A percentile compares a stretch with the other conserved stretches of the same genome.
These are phyloP conservation scores for Eurytoma californica DNA, from an alignment of 2,888 invertebrate species.

Conservation along the genomic window DNA sequence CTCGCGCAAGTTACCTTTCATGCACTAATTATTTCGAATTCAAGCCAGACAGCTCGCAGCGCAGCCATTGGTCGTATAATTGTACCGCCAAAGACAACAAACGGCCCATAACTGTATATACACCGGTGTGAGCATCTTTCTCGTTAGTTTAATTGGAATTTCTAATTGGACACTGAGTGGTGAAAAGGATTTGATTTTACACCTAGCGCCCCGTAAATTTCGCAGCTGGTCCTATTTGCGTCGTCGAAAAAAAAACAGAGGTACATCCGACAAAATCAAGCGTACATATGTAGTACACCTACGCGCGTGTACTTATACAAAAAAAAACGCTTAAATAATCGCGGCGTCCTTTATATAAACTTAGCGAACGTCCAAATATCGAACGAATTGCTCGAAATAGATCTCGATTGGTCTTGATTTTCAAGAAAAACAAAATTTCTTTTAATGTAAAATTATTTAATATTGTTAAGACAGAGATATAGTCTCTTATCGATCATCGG, in stretches of 20 bases:
- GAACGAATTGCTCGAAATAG: too few species aligned
- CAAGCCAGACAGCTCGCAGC: background rate
- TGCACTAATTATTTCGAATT: conserved; percentile 13
- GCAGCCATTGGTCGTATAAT: conserved; percentile 13
- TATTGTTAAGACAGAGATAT: background rate
- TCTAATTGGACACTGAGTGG: conserved; percentile 30
- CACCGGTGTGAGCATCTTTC: conserved; percentile 15
- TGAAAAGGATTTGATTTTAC: background rate
- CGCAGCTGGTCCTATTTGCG: background rate
- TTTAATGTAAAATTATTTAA: background rate
- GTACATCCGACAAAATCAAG: background rate
- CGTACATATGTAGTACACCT: background rate
- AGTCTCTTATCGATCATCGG: background rate
- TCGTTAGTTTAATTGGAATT: conserved; percentile 43
- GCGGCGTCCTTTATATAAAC: background rate
- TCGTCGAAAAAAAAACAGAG: background rate
- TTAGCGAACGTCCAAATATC: too few species aligned
- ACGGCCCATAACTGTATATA: background rate
- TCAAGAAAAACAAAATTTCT: too few species aligned
- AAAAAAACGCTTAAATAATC: background rate
- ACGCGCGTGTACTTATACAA: background rate
- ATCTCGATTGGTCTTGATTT: background rate
- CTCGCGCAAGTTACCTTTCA: background rate
- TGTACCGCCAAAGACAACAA: conserved; percentile 15
- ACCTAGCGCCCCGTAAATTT: background rate